Conservation (phyloP, 1,140 invertebrate species). For the Dreissena polymorpha region DNA sequence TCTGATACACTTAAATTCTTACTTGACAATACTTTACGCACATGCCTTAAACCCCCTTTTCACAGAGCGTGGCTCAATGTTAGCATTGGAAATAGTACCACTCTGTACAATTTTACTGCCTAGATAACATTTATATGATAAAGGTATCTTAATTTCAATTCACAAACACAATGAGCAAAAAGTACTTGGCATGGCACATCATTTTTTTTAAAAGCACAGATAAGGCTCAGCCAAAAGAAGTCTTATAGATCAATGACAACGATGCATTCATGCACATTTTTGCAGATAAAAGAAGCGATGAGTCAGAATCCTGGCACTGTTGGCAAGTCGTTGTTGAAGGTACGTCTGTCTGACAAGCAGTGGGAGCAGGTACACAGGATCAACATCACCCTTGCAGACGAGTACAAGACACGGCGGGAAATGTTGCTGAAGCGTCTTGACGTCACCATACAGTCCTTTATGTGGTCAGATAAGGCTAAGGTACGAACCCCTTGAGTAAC, state of each 20-base stretch:
- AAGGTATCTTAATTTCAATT: not conserved
- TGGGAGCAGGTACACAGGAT: slow-evolving; percentile 88
- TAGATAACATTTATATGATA: too few species aligned
- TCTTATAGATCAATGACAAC: not conserved
- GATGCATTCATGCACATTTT: slow-evolving; percentile 20
- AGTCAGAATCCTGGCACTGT: slow-evolving; percentile 84
- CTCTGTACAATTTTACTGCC: too few species aligned
- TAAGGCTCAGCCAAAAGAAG: not conserved
- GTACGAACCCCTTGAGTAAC: slow-evolving; percentile 55
- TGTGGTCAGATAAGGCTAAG: slow-evolving; percentile 90
- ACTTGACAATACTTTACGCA: too few species aligned
- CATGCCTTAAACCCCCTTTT: too few species aligned
- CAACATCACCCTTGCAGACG: slow-evolving; percentile 87
- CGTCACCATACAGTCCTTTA: slow-evolving; percentile 96
- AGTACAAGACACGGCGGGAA: slow-evolving; percentile 91
- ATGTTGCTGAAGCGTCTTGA: slow-evolving; percentile 95
- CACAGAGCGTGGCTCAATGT: too few species aligned
- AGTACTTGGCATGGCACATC: too few species aligned
- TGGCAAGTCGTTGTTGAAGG: slow-evolving; percentile 89
- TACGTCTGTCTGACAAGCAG: slow-evolving; percentile 87
- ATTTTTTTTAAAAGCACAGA: too few species aligned
- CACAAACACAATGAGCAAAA: too few species aligned
- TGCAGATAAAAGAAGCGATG: slow-evolving; percentile 85
- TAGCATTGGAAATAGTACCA: too few species aligned
- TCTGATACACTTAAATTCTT: too few species aligned